phyloP scores from a whole-genome alignment of 2,888 invertebrate genomes.

The Strigamia maritima region DNA sequence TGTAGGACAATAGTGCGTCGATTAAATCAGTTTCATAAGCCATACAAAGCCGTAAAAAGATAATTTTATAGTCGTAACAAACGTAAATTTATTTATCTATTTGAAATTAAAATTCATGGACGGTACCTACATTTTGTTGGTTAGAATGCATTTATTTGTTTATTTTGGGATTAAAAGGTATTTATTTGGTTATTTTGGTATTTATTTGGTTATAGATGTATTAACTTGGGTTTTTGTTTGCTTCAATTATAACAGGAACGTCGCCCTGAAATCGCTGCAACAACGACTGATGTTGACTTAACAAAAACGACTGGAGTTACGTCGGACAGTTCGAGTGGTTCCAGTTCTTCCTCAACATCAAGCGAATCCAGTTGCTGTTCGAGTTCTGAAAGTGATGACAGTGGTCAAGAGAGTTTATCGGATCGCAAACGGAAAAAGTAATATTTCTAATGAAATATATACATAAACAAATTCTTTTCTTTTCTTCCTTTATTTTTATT shows the following conservation, averaged over 20 bases:
- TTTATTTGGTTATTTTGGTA: too few species aligned
- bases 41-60: too few species aligned
- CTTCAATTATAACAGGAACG: constrained; percentile 56
- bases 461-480: background rate
- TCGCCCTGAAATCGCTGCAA: constrained; percentile 71
- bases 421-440: constrained; percentile 65
- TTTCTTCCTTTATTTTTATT: too few species aligned
- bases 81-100: too few species aligned
- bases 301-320: constrained; percentile 83
- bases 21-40: too few species aligned
- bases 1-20: background rate
- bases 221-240: background rate
- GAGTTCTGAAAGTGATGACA: constrained; percentile 64
- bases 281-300: constrained; percentile 80
- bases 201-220: too few species aligned
- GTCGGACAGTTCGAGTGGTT: constrained; percentile 88
- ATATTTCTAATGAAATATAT: background rate
- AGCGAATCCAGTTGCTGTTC: constrained; percentile 53
- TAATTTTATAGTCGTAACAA: too few species aligned
- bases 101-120: too few species aligned
- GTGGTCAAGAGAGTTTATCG: constrained; percentile 83
- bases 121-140: too few species aligned
- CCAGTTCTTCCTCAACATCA: constrained; percentile 61
- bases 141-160: too few species aligned
- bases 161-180: too few species aligned